phyloP scores from a whole-genome alignment of 2,797 vertebrate genomes.

The Mormyrops attenuatus region DNA sequence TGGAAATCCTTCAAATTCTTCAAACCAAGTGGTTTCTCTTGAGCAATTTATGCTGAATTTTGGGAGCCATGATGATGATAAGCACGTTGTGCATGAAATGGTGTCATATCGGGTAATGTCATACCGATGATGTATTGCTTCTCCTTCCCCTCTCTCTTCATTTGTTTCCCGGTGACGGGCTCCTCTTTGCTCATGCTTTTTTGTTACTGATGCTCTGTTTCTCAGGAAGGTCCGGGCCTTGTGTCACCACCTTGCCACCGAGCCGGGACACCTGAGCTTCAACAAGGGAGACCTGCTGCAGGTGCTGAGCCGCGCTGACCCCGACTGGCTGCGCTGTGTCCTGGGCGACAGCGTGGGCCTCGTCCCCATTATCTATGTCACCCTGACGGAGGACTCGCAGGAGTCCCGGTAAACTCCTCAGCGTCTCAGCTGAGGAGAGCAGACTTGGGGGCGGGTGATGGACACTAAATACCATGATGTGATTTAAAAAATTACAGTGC shows the following conservation, averaged over 20 bases:
- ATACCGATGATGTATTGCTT: neutral
- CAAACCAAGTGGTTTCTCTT: neutral
- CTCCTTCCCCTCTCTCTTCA: neutral
- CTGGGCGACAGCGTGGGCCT: conserved; percentile 68
- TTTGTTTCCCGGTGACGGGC: neutral
- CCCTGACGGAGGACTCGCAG: conserved; percentile 56
- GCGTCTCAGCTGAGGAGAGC: neutral
- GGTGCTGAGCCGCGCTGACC: conserved; percentile 69
- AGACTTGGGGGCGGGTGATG: neutral
- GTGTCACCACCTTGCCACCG: conserved; percentile 83
- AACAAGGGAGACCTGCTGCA: conserved; percentile 76
- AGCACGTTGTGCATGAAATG: neutral
- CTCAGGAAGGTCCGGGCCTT: conserved; percentile 78
- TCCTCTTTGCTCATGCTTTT: neutral
- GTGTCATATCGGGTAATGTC: neutral
- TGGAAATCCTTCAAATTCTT: neutral
- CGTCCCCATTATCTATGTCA: conserved; percentile 86
- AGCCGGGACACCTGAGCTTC: conserved; percentile 87
- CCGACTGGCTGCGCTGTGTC: conserved; percentile 82
- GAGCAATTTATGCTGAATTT: neutral
- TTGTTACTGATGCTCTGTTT: neutral
- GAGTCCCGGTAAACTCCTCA: conserved; percentile 19
- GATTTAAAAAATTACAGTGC: neutral
- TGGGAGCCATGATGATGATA: neutral
- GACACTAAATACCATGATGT: neutral